Conservation (phyloP, 2,888 invertebrate species). For the Platycnemis pennipes region DNA sequence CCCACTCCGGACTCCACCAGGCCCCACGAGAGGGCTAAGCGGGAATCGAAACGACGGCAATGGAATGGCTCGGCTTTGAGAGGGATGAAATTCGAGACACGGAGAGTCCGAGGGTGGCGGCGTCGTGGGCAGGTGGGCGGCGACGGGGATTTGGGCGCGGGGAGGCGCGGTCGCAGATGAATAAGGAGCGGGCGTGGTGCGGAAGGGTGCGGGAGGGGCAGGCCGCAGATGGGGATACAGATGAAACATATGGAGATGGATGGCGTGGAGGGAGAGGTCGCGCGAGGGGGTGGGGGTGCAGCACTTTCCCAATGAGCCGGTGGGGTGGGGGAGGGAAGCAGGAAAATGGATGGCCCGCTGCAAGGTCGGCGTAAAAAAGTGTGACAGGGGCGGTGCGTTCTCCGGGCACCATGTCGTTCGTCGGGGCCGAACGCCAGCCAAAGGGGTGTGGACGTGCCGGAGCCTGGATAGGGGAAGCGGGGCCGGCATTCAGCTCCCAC, state of each 20-base stretch:
- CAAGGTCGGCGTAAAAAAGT: background rate
- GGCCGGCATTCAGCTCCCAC: background rate
- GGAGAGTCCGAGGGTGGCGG: background rate
- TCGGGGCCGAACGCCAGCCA: background rate
- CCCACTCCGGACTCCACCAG: no score
- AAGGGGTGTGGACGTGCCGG: background rate
- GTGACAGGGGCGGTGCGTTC: background rate
- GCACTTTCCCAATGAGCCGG: background rate
- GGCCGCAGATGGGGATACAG: constrained; percentile 10
- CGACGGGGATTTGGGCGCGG: background rate
- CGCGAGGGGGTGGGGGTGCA: background rate
- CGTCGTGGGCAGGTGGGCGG: background rate
- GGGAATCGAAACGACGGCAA: background rate
- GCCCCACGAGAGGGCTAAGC: no score
- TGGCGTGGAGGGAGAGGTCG: background rate
- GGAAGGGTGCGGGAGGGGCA: background rate
- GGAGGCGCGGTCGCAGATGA: background rate
- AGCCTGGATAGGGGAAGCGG: background rate
- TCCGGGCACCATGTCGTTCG: background rate
- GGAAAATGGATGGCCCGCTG: background rate
- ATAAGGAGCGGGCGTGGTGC: background rate
- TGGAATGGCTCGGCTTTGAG: background rate
- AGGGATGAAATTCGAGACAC: constrained; percentile 9
- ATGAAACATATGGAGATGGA: constrained; percentile 11
- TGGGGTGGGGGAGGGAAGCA: background rate